These are phyloP conservation scores for Drosophila fungiperda DNA, from an alignment of 2,888 invertebrate species.

Conservation along the genomic window DNA sequence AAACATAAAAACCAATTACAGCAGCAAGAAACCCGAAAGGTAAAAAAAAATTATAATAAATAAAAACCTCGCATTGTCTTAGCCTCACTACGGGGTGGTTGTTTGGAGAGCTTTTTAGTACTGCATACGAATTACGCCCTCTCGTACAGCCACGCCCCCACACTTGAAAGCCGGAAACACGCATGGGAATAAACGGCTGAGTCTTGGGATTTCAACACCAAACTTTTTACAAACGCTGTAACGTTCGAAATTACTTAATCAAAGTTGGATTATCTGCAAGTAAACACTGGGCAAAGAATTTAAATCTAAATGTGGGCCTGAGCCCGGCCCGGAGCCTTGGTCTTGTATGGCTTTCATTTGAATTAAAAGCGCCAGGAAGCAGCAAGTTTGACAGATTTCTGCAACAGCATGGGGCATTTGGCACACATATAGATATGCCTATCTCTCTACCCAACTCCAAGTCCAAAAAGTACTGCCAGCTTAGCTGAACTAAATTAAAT, in stretches of 20 bases:
- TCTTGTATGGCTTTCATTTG: slow-evolving; percentile 70
- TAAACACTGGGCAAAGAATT: slow-evolving; percentile 43
- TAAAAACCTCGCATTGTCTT: slow-evolving; percentile 44
- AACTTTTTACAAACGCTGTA: slow-evolving; percentile 61
- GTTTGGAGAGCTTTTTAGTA: slow-evolving; percentile 25
- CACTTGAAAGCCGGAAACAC: slow-evolving; percentile 20
- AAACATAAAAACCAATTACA: slow-evolving; percentile 36
- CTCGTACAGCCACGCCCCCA: slow-evolving; percentile 3
- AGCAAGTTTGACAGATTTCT: slow-evolving; percentile 72
- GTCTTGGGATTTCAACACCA: slow-evolving; percentile 82
- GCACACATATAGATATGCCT: slow-evolving; percentile 37
- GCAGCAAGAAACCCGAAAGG: slow-evolving; percentile 42
- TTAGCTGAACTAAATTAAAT: slow-evolving; percentile 82
- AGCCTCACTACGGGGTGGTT: slow-evolving; percentile 42
- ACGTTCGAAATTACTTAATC: slow-evolving; percentile 82
- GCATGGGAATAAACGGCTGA: slow-evolving; percentile 72
- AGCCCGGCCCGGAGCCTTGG: slow-evolving; percentile 30
- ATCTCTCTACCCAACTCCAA: slow-evolving; percentile 1
- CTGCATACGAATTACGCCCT: slow-evolving; percentile 36
- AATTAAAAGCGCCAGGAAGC: slow-evolving; percentile 71
- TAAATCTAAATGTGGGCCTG: slow-evolving; percentile 18
- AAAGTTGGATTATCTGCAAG: slow-evolving; percentile 83
- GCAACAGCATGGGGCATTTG: slow-evolving; percentile 69
- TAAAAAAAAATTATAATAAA: background rate
- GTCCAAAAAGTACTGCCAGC: slow-evolving; percentile 24